Conservation (phyloP, 1,140 invertebrate species). For the Diachasma alloeum region DNA sequence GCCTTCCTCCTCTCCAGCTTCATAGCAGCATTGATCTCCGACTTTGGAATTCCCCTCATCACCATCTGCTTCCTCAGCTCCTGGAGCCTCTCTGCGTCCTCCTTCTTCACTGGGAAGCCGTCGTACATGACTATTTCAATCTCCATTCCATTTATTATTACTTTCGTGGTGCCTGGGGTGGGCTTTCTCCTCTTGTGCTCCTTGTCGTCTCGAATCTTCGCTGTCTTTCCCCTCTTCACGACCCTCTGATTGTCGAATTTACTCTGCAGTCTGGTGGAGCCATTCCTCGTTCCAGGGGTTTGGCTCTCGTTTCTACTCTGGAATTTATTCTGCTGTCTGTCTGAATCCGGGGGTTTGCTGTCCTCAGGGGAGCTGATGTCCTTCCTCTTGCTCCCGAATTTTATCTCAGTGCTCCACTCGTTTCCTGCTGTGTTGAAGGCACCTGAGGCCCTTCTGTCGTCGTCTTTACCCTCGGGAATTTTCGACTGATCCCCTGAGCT, state of each 20-base stretch:
- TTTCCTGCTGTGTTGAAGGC: constrained; percentile 31
- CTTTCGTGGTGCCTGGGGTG: constrained; percentile 58
- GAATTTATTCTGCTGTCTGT: neutral
- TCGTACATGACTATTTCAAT: constrained; percentile 72
- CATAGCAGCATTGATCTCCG: constrained; percentile 72
- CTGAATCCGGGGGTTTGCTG: neutral
- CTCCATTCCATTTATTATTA: constrained; percentile 72
- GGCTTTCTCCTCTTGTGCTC: constrained; percentile 66
- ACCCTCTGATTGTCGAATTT: constrained; percentile 35
- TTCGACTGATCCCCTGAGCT: neutral
- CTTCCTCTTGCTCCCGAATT: constrained; percentile 41
- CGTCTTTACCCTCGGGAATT: constrained; percentile 5
- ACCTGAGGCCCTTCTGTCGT: constrained; percentile 19
- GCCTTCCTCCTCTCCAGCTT: constrained; percentile 76
- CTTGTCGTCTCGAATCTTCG: constrained; percentile 52
- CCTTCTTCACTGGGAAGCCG: constrained; percentile 76
- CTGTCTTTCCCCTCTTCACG: constrained; percentile 37
- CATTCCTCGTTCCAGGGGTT: neutral
- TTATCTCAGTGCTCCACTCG: constrained; percentile 40
- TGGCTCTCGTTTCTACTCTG: neutral
- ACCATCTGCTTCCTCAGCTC: constrained; percentile 72
- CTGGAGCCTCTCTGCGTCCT: constrained; percentile 73
- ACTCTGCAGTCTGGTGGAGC: constrained; percentile 21
- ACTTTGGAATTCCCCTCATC: constrained; percentile 73
- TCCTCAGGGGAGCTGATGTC: neutral